phyloP scores from a whole-genome alignment of 2,797 vertebrate species.

The Danio aesculapii region DNA sequence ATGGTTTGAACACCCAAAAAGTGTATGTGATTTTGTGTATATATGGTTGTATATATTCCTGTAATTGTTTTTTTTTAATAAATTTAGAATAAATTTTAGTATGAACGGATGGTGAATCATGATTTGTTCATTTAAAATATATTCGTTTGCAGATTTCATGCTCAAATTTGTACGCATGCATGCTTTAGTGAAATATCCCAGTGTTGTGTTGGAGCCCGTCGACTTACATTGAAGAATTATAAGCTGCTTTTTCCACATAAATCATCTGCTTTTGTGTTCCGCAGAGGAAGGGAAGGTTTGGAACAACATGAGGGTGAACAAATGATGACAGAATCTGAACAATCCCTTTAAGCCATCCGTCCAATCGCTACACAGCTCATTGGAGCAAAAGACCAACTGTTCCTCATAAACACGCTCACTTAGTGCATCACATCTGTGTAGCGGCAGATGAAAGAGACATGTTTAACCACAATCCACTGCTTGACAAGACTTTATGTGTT shows the following conservation, averaged over 20 bases:
- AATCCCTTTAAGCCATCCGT: slow-evolving; percentile 7
- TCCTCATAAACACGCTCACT: slow-evolving; percentile 29
- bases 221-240: background rate
- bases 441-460: slow-evolving; percentile 22
- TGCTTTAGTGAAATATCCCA: background rate
- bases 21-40: too few species aligned
- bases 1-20: too few species aligned
- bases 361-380: slow-evolving; percentile 12
- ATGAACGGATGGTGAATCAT: too few species aligned
- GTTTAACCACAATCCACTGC: slow-evolving; percentile 41
- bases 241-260: background rate
- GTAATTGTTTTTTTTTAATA: too few species aligned
- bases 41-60: too few species aligned
- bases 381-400: slow-evolving; percentile 39
- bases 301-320: background rate
- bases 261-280: background rate
- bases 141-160: too few species aligned
- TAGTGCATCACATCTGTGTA: background rate
- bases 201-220: background rate
- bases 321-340: background rate
- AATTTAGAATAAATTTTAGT: too few species aligned
- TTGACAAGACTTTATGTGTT: slow-evolving; percentile 35
- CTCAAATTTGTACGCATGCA: too few species aligned
- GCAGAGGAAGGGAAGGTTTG: background rate
- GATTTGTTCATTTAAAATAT: too few species aligned